These are phyloP conservation scores for Crotalus helleri DNA, from an alignment of 2,113 vertebrate species.

Conservation along the genomic window DNA sequence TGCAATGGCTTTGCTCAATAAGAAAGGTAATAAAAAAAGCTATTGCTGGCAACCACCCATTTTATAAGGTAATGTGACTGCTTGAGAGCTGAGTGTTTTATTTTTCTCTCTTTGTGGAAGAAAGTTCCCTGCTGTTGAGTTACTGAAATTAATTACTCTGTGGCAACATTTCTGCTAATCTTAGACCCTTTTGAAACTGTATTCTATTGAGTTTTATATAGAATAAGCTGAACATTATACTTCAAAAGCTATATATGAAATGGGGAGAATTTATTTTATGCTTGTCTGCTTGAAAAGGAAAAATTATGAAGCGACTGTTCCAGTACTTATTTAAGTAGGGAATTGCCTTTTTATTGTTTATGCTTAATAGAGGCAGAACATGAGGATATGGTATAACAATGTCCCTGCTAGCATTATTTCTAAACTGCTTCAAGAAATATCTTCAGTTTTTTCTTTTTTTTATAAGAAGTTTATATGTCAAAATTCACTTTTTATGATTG, in stretches of 20 bases:
- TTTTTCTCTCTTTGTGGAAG: constrained; percentile 24
- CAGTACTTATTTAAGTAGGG: not conserved
- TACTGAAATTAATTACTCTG: constrained; percentile 54
- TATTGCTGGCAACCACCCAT: constrained; percentile 17
- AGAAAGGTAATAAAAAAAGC: constrained; percentile 53
- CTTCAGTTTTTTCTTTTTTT: not conserved
- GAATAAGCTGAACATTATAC: constrained; percentile 8
- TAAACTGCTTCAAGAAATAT: not conserved
- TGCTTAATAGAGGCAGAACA: not conserved
- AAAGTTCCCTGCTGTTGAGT: constrained; percentile 37
- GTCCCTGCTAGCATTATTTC: not conserved
- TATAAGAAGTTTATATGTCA: not conserved
- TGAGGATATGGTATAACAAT: not conserved
- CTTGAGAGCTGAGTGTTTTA: constrained; percentile 17
- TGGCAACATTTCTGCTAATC: constrained; percentile 48
- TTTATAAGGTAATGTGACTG: constrained; percentile 43
- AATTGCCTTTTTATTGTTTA: not conserved
- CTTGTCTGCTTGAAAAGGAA: not conserved
- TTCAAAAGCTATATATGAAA: constrained; percentile 13
- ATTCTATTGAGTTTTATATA: constrained; percentile 37
- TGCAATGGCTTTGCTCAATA: constrained; percentile 47
- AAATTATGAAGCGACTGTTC: not conserved
- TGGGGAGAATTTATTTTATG: not conserved
- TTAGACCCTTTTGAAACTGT: constrained; percentile 13
- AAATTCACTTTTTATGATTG: not conserved